Conservation (phyloP, 2,113 vertebrate genomes). For the Gracilinanus agilis region DNA sequence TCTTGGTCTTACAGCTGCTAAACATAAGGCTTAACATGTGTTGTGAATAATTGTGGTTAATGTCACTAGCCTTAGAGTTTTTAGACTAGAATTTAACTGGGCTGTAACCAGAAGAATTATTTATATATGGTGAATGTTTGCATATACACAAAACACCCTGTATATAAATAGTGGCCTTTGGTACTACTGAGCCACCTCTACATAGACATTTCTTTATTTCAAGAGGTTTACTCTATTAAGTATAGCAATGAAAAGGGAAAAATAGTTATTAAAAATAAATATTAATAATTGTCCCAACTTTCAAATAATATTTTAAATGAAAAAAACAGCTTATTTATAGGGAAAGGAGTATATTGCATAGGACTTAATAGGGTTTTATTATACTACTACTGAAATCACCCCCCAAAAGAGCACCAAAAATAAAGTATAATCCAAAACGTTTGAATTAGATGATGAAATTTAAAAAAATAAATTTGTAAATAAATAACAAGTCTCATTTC, state of each 20-base stretch:
- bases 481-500: neutral
- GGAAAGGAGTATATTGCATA: neutral
- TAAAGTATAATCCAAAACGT: neutral
- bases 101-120: neutral
- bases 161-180: neutral
- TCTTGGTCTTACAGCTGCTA: constrained; percentile 62
- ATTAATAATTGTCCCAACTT: constrained; percentile 44
- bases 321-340: neutral
- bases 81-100: constrained; percentile 19
- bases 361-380: neutral
- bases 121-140: constrained; percentile 8
- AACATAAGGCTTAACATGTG: constrained; percentile 33
- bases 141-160: neutral
- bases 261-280: neutral
- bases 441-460: neutral
- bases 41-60: neutral
- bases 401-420: neutral
- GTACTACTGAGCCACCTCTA: neutral
- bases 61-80: neutral
- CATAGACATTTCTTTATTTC: constrained; percentile 7
- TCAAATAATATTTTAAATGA: constrained; percentile 17
- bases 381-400: neutral
- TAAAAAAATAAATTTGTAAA: neutral
- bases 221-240: constrained; percentile 29
- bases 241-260: constrained; percentile 7